Conservation (phyloP, 2,797 vertebrate species). For the Discoglossus pictus region DNA sequence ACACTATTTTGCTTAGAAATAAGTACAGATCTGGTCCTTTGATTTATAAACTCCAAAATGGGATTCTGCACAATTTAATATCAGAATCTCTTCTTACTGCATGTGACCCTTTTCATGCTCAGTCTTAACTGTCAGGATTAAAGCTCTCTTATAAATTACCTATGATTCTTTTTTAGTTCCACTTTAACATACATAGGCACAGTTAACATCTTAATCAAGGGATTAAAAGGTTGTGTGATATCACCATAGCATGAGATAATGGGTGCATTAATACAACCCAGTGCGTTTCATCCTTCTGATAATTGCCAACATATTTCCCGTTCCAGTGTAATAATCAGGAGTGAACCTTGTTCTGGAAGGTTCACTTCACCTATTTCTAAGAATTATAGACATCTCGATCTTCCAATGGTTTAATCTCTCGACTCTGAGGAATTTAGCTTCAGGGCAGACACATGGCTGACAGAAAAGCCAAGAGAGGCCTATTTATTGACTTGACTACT, state of each 20-base stretch:
- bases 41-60: too few relatives aligned
- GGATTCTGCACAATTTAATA: too few relatives aligned
- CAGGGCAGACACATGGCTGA: conserved; percentile 38
- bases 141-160: background rate
- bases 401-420: conserved; percentile 13
- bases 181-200: conserved; percentile 5
- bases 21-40: too few relatives aligned
- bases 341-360: conserved; percentile 16
- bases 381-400: conserved; percentile 34
- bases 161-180: conserved; percentile 6
- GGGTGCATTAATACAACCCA: conserved; percentile 24
- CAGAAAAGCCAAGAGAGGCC: conserved; percentile 20
- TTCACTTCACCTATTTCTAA: conserved; percentile 43
- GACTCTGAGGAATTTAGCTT: conserved; percentile 31
- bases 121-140: too few relatives aligned
- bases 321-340: conserved; percentile 36
- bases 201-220: conserved; percentile 27
- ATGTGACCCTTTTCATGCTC: too few relatives aligned
- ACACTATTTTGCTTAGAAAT: too few relatives aligned
- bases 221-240: conserved; percentile 37
- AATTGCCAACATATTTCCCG: conserved; percentile 41
- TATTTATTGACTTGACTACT: conserved; percentile 20
- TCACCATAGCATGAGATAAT: conserved; percentile 40
- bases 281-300: conserved; percentile 22
- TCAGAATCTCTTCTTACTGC: too few relatives aligned